These are phyloP conservation scores for Agrochola lychnidis DNA, from an alignment of 2,888 invertebrate species.

Conservation along the genomic window DNA sequence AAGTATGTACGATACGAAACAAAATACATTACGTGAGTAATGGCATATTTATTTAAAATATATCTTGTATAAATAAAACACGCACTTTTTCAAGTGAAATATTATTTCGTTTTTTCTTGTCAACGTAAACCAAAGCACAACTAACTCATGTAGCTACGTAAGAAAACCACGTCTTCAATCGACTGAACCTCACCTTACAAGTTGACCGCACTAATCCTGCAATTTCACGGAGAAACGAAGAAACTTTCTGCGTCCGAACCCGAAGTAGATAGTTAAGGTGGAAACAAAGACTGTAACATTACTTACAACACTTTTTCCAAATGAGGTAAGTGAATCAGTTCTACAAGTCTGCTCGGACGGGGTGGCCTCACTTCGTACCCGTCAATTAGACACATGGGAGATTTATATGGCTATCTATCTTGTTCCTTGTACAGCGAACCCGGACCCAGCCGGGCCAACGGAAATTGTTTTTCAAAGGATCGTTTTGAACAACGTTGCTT, in stretches of 20 bases:
- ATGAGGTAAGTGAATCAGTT: conserved; percentile 81
- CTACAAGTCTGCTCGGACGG: conserved; percentile 69
- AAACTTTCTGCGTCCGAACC: conserved; percentile 49
- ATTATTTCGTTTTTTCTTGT: conserved; percentile 3
- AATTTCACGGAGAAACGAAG: conserved; percentile 54
- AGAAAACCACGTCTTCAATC: conserved; percentile 45
- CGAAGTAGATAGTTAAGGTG: conserved; percentile 56
- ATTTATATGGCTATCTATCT: conserved; percentile 89
- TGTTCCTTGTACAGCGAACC: conserved; percentile 76
- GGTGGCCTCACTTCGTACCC: conserved; percentile 78
- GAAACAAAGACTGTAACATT: conserved; percentile 69
- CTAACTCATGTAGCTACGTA: conserved; percentile 20
- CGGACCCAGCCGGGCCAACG: conserved; percentile 71
- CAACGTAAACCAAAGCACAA: conserved; percentile 1
- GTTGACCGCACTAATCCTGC: conserved; percentile 53
- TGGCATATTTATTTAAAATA: not conserved
- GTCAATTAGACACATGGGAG: conserved; percentile 88
- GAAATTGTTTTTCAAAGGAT: conserved; percentile 85
- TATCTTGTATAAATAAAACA: conserved; percentile 8
- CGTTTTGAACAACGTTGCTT: conserved; percentile 69
- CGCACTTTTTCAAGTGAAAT: not conserved
- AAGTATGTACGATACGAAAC: not conserved
- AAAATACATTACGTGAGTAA: conserved; percentile 10
- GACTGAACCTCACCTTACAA: conserved; percentile 47
- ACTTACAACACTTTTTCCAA: conserved; percentile 72